Percentiles rank a stretch among this genome's conserved stretches.
Conservation (phyloP, 1,140 invertebrate genomes). For the Microplitis mediator region DNA sequence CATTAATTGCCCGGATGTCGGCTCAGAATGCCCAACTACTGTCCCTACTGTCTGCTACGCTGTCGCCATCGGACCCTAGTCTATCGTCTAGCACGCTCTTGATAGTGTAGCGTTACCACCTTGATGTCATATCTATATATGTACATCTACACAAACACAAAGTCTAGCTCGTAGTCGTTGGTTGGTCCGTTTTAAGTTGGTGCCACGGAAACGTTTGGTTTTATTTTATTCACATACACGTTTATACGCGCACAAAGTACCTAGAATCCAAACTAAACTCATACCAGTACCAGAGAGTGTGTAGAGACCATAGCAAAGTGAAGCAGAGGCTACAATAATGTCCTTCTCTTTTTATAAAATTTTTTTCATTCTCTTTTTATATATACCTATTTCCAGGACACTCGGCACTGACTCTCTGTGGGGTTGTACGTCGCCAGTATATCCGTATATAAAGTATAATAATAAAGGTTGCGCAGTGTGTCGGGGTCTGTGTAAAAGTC, state of each 20-base stretch:
- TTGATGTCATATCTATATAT: neutral
- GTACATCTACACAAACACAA: conserved; percentile 24
- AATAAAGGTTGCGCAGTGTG: conserved; percentile 24
- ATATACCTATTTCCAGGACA: conserved; percentile 33
- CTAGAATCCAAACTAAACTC: neutral
- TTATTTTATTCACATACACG: conserved; percentile 38
- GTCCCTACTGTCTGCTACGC: neutral
- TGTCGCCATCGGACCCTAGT: neutral
- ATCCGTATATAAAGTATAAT: conserved; percentile 38
- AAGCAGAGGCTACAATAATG: no score
- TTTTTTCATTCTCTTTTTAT: conserved; percentile 32
- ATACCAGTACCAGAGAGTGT: neutral
- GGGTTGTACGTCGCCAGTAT: conserved; percentile 25
- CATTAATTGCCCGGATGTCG: no score
- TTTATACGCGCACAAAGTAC: no score
- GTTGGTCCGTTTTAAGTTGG: conserved; percentile 43
- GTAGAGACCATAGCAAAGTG: no score
- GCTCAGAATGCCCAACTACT: neutral
- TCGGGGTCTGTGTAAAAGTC: conserved; percentile 37
- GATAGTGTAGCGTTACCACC: conserved; percentile 30
- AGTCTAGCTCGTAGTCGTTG: conserved; percentile 8
- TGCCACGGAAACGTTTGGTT: conserved; percentile 44
- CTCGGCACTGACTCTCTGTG: conserved; percentile 27
- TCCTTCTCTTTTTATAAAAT: conserved; percentile 4
- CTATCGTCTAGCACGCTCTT: no score